Evolutionary conservation across 2,797 vertebrate species (phyloP), one percentile per base, ranked within the genome.

Genomic region (Sebastes baramenuke): DNA sequence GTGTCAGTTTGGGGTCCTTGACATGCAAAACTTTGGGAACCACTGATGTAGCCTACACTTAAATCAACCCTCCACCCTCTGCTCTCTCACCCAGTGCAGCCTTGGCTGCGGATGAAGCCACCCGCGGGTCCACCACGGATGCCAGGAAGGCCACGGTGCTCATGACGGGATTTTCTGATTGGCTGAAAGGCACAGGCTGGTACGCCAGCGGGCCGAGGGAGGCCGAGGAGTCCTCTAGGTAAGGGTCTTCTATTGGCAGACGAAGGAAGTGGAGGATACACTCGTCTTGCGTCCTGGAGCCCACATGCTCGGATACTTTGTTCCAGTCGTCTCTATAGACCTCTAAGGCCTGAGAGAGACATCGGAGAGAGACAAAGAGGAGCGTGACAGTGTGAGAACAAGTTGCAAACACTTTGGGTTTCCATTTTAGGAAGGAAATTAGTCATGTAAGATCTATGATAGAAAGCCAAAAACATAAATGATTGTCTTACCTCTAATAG

Each of bases 321-420:
- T 99, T 99, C 98, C 98, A 99, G 93, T 99, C 98, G 1, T 99
- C 98, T 87, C 98, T 97, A 93, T 99, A 99, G 95, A 99, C 98
- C 93, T 99, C 98, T 83, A 99, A 94, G 1, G 98, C 98, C 98
- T 99, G 85, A 84, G 54, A 36, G 64, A 62, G 27, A 42, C 20
- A 36, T 18, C 12, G 12, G 30, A 10, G 6, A 18, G 8, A 22
- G 38, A 38, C 14, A 24, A n/a, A 49, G 49, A 62, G 3, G 2
- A 55, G 4, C 13, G 38, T 42, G 38, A 42, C 38, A 30, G 14
- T n/a, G 25, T 61, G 49, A 75, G 29, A 61, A 46, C 1, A 49
- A 20, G 6, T 8, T 25, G 38, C 4, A 36, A 75, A 75, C 34
- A 42, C 7, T n/a, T 22, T 1, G 32, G 0, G 6, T 11, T 34